Conservation (phyloP, 2,113 vertebrate genomes). For the Crypturellus undulatus region DNA sequence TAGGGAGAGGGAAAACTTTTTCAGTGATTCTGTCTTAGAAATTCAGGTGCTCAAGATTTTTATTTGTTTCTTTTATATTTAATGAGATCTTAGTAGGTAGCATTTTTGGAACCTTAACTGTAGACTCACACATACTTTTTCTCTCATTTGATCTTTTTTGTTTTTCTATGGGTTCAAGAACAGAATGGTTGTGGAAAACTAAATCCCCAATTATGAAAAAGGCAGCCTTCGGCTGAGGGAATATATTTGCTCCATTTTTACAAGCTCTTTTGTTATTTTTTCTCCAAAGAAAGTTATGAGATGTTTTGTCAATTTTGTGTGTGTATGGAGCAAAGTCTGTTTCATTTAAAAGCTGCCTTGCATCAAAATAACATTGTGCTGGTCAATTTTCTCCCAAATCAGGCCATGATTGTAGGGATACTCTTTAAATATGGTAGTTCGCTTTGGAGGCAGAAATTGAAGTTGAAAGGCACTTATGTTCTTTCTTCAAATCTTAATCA, state of each 20-base stretch:
- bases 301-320: background rate
- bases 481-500: background rate
- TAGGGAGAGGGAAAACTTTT: background rate
- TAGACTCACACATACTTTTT: background rate
- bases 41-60: background rate
- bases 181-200: background rate
- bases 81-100: background rate
- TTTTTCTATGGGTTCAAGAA: background rate
- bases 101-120: background rate
- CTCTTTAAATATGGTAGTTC: background rate
- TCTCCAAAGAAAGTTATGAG: background rate
- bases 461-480: background rate
- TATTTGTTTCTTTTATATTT: conserved; percentile 3
- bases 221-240: background rate
- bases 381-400: background rate
- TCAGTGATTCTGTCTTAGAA: background rate
- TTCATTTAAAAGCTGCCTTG: background rate
- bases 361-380: background rate
- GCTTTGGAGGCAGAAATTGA: background rate
- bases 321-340: background rate
- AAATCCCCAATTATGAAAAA: background rate
- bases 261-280: background rate
- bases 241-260: background rate
- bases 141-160: background rate
- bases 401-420: background rate